Base-by-base conservation (phyloP, 2,888 invertebrate genomes). In the Agrotis clavis region DNA sequence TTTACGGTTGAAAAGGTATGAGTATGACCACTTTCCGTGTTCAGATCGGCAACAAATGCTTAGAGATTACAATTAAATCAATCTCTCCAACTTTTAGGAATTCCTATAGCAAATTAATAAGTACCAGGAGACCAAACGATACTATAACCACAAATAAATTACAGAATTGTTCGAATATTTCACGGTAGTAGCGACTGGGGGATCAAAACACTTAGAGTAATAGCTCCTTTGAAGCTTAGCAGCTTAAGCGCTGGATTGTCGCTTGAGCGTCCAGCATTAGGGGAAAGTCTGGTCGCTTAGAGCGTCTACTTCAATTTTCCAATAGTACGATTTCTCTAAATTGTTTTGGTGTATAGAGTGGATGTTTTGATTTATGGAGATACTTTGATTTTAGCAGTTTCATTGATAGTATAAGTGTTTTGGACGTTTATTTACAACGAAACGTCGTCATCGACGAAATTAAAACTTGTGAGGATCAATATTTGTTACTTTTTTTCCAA, bases 191-290 rank as follows among this genome's bases (percentile, higher is more conserved):
- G 57, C 65, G 54, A 56, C 79, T 57, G 53, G 61, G 63, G 63
- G 70, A 77, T 77, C 77, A 71, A 68, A 81, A 77, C 75, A 78
- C 71, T 78, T 74, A 67, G 70, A 78, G 72, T 81, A 76, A 72
- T 82, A 80, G 75, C 71, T 78, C 63, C 81, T 84, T 84, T 84
- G 84, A 74, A 66, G 82, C 73, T 77, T 70, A 77, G 48, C 18
- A 64, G 51, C 80, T 82, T 80, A 79, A 82, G 77, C 21, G 45
- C 62, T 69, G 69, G 80, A 77, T 84, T 84, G 77, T 69, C 74
- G 71, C 70, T 79, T 25, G 50, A 69, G 60, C 67, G 56, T 69
- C 54, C 30, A 13, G 61, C 71, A 67, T 77, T 68, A 61, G 61
- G 45, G 59, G 54, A 2, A 59, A 67, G 59, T 21, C 59, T 70